Evolutionary conservation across 2,797 vertebrate genomes (phyloP).

Genomic region (Platalea minor): DNA sequence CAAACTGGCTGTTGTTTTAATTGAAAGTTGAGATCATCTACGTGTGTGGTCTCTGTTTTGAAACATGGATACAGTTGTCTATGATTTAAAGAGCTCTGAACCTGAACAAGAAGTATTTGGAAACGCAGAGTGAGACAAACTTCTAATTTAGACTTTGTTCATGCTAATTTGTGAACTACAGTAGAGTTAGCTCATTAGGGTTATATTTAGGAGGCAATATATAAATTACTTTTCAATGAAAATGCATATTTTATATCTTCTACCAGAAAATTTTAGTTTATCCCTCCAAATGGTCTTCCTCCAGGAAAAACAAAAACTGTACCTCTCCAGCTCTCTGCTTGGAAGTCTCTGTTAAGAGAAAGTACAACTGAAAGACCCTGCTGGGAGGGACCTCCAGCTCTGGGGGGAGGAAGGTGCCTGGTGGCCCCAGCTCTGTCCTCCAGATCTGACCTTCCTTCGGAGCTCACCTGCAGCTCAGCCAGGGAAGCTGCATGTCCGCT

Average conservation of each 20-base stretch:
- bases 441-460: background rate
- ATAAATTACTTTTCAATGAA: background rate
- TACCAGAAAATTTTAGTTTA: background rate
- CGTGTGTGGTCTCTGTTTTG: background rate
- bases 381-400: background rate
- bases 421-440: background rate
- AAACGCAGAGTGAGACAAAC: background rate
- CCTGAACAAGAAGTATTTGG: background rate
- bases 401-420: background rate
- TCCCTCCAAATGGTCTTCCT: background rate
- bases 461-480: background rate
- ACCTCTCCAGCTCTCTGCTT: background rate
- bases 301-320: background rate
- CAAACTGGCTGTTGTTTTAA: background rate
- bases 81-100: background rate
- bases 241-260: background rate
- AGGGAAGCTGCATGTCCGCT: background rate
- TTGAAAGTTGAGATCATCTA: background rate
- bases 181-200: background rate
- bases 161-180: background rate
- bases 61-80: background rate
- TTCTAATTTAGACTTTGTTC: background rate
- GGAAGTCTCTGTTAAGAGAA: background rate
- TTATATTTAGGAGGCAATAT: background rate
- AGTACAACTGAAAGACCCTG: background rate